A percentile compares a stretch with the other conserved stretches of the same genome.
Evolutionary conservation across 2,888 invertebrate genomes (phyloP).

Genomic region (Deroplatys truncata): DNA sequence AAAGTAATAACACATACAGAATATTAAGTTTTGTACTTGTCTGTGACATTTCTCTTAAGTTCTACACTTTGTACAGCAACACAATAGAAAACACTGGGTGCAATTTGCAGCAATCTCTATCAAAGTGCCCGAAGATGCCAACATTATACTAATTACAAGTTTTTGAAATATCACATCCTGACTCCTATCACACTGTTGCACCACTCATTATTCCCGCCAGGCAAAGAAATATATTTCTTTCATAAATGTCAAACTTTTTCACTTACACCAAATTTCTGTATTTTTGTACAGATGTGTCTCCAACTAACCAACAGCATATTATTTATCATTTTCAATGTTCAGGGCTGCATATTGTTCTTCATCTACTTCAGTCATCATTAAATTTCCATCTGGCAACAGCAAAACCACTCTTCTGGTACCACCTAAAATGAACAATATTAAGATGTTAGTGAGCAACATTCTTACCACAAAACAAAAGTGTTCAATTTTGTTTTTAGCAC

Average conservation of each 20-base stretch:
- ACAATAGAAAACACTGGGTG: not conserved
- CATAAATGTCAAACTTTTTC: not conserved
- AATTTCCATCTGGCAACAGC: constrained; percentile 77
- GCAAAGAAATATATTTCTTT: too few relatives aligned
- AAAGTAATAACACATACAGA: too few relatives aligned
- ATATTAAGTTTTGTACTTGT: too few relatives aligned
- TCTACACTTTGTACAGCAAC: constrained; percentile 6
- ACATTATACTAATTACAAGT: not conserved
- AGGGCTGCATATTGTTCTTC: constrained; percentile 77
- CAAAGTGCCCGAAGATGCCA: not conserved
- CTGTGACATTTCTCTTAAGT: not conserved
- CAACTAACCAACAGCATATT: not conserved
- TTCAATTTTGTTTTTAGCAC: too few relatives aligned
- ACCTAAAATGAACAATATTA: constrained; percentile 50
- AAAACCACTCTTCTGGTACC: constrained; percentile 79
- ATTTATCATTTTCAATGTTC: constrained; percentile 53
- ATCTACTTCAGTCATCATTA: constrained; percentile 84
- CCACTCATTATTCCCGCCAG: too few relatives aligned
- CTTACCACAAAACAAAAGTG: too few relatives aligned
- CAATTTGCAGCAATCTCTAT: too few relatives aligned
- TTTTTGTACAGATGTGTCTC: not conserved
- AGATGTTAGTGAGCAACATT: not conserved
- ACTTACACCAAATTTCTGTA: not conserved
- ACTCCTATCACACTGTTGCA: too few relatives aligned
- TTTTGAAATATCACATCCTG: not conserved